Evolutionary conservation across 2,113 vertebrate species (phyloP), one percentile per base, ranked within the genome.

Genomic region (Siphamia tubifer): DNA sequence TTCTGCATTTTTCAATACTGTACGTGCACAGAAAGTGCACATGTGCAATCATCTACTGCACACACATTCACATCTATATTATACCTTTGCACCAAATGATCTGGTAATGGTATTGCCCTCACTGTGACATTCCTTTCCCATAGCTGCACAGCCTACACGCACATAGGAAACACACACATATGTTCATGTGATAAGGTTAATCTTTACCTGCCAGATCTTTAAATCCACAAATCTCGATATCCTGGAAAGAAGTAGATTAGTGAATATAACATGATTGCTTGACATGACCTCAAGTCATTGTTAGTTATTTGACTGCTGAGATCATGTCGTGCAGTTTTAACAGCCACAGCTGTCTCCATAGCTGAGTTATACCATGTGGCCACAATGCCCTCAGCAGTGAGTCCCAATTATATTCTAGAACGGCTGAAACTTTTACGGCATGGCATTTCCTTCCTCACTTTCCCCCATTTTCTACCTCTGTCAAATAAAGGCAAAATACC

Each of bases 1-100:
- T 39, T 58, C 48, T 61, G 32, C 27, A 6, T 84, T 83, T 30
- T 28, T 86, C 40, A 77, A 45, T 23, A 4, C 63, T 66, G 56
- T 31, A 63, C 68, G 55, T 72, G 70, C 51, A 54, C 3, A 5
- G 3, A 31, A 38, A 43, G 51, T 38, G 43, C 44, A 47, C 12
- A 25, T n/a, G 44, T 48, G 28, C n/a, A 8, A 48, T 3, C 5
- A 45, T 25, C 12, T 15, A 30, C 1, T 30, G 28, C 28, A 30
- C 28, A 61, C 23, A 31, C 56, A 65, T 21, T 24, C 45, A 43
- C 53, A 71, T 15, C 25, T 28, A 45, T 53, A 51, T 2, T 3
- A 17, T 38, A 8, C 28, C n/a, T 30, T 61, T 21, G 11, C n/a
- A n/a, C n/a, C n/a, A 44, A 45, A 54, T 42, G 21, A 28, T 36